These are phyloP conservation scores for Leptopilina myrica DNA, from an alignment of 2,888 invertebrate genomes.

Conservation along the genomic window DNA sequence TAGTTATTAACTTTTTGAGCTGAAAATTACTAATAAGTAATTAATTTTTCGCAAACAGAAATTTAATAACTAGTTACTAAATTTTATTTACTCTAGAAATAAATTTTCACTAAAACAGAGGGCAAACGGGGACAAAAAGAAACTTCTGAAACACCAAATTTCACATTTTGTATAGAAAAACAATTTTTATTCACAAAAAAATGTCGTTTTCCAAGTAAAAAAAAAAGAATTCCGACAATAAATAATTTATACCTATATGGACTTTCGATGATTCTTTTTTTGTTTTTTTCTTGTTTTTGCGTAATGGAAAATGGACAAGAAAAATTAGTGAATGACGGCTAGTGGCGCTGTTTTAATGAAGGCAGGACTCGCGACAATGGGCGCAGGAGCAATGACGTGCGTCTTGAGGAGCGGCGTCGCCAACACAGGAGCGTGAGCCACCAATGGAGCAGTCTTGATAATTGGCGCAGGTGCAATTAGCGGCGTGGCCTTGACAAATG, in stretches of 20 bases:
- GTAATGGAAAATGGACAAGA: background rate
- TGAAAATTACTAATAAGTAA: no score
- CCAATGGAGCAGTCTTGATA: conserved; percentile 61
- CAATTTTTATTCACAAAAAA: conserved; percentile 22
- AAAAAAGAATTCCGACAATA: background rate
- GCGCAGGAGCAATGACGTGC: conserved; percentile 64
- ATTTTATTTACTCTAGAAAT: no score
- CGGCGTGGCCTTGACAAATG: conserved; percentile 63
- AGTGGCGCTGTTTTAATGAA: conserved; percentile 44
- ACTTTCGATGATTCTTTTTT: background rate
- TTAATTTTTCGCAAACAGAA: no score
- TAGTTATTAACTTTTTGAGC: no score
- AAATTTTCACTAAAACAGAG: background rate
- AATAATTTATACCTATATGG: conserved; percentile 3
- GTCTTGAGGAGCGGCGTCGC: conserved; percentile 2
- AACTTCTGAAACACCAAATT: background rate
- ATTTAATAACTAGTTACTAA: no score
- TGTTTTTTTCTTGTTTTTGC: no score
- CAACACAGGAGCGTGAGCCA: conserved; percentile 58
- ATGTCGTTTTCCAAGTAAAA: background rate
- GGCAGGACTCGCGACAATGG: conserved; percentile 70
- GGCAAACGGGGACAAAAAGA: background rate
- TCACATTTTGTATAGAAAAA: background rate
- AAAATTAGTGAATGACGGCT: conserved; percentile 25
- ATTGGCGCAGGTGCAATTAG: conserved; percentile 76